These are phyloP conservation scores for Microtus pennsylvanicus DNA, from an alignment of 2,113 vertebrate genomes.

Conservation along the genomic window DNA sequence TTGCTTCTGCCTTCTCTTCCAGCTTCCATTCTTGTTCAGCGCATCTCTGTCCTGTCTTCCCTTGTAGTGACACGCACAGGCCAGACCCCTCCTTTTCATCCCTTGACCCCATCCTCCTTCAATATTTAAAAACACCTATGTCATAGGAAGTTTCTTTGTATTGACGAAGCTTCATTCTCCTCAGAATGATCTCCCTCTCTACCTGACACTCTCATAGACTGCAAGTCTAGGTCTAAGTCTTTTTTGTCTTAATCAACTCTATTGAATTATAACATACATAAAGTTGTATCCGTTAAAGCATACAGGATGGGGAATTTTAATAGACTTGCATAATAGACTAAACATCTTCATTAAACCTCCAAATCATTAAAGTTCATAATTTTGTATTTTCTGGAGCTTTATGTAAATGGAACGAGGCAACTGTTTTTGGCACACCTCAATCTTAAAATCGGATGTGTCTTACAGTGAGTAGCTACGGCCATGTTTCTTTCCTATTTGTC, in stretches of 20 bases:
- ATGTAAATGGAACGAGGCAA: slow-evolving; percentile 55
- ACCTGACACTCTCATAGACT: neutral
- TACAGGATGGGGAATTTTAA: neutral
- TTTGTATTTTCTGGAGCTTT: slow-evolving; percentile 64
- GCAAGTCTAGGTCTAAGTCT: slow-evolving; percentile 3
- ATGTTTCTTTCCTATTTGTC: neutral
- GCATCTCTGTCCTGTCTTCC: neutral
- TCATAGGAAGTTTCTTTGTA: slow-evolving; percentile 32
- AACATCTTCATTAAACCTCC: neutral
- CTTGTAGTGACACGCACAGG: neutral
- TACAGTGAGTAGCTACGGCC: neutral
- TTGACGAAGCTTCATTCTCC: slow-evolving; percentile 13
- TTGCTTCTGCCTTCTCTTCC: neutral
- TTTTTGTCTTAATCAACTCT: slow-evolving; percentile 40
- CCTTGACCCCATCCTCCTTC: neutral
- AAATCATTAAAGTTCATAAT: neutral
- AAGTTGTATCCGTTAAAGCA: neutral
- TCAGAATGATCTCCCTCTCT: neutral
- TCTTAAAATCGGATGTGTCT: slow-evolving; percentile 54
- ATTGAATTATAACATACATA: slow-evolving; percentile 25
- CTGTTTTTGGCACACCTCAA: neutral
- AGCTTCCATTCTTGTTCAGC: neutral
- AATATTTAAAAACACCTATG: neutral
- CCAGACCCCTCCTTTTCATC: neutral
- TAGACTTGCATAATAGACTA: neutral